Conservation (phyloP, 2,888 invertebrate genomes). For the Drosophila bunnanda region DNA sequence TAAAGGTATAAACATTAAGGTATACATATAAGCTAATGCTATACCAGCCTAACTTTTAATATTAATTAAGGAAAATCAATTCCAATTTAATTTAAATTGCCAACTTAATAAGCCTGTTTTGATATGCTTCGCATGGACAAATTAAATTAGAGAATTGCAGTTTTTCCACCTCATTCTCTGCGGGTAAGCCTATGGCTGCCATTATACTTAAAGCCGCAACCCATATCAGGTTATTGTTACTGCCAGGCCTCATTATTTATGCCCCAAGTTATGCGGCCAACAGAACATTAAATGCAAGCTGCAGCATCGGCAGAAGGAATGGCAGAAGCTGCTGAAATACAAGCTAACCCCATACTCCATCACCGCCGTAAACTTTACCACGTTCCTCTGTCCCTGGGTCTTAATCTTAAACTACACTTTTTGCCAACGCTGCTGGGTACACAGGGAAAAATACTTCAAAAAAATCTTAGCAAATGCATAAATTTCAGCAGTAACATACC, state of each 20-base stretch:
- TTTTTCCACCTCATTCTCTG: neutral
- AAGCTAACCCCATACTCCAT: slow-evolving; percentile 20
- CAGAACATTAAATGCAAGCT: slow-evolving; percentile 74
- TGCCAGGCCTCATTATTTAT: slow-evolving; percentile 71
- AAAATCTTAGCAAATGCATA: neutral
- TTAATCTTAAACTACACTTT: slow-evolving; percentile 28
- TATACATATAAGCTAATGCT: neutral
- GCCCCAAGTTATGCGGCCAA: slow-evolving; percentile 73
- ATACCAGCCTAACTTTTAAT: neutral
- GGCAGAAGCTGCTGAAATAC: slow-evolving; percentile 24
- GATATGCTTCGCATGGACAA: no score
- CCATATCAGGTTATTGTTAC: slow-evolving; percentile 58
- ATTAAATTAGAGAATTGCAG: neutral
- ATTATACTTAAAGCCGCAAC: slow-evolving; percentile 28
- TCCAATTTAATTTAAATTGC: fast-evolving
- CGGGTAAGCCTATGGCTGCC: slow-evolving; percentile 8
- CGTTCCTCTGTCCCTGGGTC: slow-evolving; percentile 52
- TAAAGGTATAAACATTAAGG: no score
- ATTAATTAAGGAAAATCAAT: neutral
- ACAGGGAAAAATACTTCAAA: neutral
- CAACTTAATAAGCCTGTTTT: neutral
- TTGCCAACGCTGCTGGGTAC: slow-evolving; percentile 22
- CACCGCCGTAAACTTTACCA: slow-evolving; percentile 73
- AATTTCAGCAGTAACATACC: neutral
- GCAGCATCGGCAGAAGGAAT: slow-evolving; percentile 40